phyloP scores from a whole-genome alignment of 2,113 vertebrate genomes.

The Sorex fumeus region DNA sequence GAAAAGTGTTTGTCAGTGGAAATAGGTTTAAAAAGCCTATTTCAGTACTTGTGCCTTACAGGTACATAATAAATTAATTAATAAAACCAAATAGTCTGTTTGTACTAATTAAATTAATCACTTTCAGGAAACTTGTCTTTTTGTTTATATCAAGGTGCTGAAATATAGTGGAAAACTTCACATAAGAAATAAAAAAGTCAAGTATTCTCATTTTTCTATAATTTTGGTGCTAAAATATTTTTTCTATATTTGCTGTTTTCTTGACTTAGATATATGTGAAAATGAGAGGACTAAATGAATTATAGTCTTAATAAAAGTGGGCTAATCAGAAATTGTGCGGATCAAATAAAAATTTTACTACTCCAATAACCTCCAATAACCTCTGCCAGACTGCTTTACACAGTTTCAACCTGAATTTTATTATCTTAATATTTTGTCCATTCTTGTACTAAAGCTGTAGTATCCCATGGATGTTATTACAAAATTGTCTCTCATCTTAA shows the following conservation, averaged over 20 bases:
- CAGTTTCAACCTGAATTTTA: slow-evolving; percentile 49
- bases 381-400: background rate
- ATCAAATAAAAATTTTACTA: slow-evolving; percentile 37
- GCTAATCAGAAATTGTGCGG: background rate
- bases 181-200: slow-evolving; percentile 8
- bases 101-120: slow-evolving; percentile 16
- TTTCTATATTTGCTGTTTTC: background rate
- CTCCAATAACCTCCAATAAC: slow-evolving; percentile 41
- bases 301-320: slow-evolving; percentile 15
- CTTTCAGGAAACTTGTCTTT: slow-evolving; percentile 20
- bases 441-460: slow-evolving; percentile 33
- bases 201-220: slow-evolving; percentile 9
- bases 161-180: slow-evolving; percentile 38
- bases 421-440: slow-evolving; percentile 58
- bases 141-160: slow-evolving; percentile 27
- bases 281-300: slow-evolving; percentile 34
- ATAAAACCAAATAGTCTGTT: background rate
- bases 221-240: slow-evolving; percentile 33
- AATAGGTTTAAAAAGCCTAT: too few relatives aligned
- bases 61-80: background rate
- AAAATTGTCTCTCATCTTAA: slow-evolving; percentile 50
- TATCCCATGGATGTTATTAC: slow-evolving; percentile 36
- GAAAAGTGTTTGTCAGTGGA: too few relatives aligned
- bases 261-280: background rate
- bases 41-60: background rate